Evolutionary conservation across 1,140 invertebrate species (phyloP).

Genomic region (Charaxes varanes): DNA sequence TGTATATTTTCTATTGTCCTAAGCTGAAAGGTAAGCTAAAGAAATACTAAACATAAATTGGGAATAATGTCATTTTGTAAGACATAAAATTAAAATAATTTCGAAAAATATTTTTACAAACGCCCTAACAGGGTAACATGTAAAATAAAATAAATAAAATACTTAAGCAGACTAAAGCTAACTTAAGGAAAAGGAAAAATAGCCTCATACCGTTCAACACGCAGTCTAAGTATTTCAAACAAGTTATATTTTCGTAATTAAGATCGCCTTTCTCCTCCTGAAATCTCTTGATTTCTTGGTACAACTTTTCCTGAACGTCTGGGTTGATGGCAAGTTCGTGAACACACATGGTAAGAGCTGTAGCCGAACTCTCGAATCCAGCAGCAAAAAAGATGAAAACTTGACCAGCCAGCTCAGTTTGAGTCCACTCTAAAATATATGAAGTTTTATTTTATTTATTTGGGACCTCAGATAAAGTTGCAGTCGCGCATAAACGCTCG

Average conservation of each 20-base stretch:
- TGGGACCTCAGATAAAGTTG: background rate
- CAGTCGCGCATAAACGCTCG: background rate
- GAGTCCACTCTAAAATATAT: slow-evolving; percentile 41
- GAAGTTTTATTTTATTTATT: background rate
- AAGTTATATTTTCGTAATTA: slow-evolving; percentile 50
- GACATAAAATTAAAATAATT: too few relatives aligned
- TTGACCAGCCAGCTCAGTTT: slow-evolving; percentile 60
- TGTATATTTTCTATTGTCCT: too few relatives aligned
- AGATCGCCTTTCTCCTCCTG: slow-evolving; percentile 46
- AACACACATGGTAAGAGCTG: slow-evolving; percentile 41
- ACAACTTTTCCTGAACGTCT: slow-evolving; percentile 74
- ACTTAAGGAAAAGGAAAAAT: too few relatives aligned
- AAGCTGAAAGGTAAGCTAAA: too few relatives aligned
- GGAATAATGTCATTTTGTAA: too few relatives aligned
- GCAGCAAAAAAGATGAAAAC: slow-evolving; percentile 72
- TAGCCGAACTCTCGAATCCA: slow-evolving; percentile 68
- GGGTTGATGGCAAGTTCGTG: slow-evolving; percentile 75
- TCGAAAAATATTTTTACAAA: too few relatives aligned
- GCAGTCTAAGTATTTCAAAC: slow-evolving; percentile 66
- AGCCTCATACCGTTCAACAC: slow-evolving; percentile 65
- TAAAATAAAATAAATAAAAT: too few relatives aligned
- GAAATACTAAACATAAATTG: too few relatives aligned
- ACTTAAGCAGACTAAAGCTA: too few relatives aligned
- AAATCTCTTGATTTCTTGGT: slow-evolving; percentile 71
- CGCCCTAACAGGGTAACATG: too few relatives aligned